Evolutionary conservation across 2,113 vertebrate genomes (phyloP).

Genomic region (Muscicapa adusta): DNA sequence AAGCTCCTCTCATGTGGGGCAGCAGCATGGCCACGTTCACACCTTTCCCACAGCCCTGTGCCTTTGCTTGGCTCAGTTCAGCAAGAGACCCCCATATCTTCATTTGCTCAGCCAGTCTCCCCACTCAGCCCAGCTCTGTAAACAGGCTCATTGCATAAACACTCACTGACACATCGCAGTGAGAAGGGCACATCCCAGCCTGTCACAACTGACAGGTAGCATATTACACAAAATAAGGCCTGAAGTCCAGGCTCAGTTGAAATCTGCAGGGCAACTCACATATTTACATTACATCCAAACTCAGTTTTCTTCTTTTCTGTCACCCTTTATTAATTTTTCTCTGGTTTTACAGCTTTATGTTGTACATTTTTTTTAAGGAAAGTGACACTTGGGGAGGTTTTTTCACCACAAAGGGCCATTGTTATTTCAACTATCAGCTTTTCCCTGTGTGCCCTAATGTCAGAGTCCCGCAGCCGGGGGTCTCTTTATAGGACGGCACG

Average conservation of each 20-base stretch:
- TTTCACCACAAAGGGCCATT: not conserved
- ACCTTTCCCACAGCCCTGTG: rapidly evolving
- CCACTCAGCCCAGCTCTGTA: not conserved
- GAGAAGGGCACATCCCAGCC: not conserved
- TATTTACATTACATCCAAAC: not conserved
- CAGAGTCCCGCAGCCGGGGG: too few relatives aligned
- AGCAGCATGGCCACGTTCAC: not conserved
- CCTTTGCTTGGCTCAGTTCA: rapidly evolving
- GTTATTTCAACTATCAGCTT: not conserved
- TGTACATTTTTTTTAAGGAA: not conserved
- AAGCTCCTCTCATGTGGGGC: rapidly evolving
- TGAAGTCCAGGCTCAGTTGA: not conserved
- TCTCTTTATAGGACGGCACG: too few relatives aligned
- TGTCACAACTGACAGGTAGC: not conserved
- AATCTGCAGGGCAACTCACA: not conserved
- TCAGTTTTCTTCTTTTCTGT: not conserved
- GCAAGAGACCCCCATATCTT: not conserved
- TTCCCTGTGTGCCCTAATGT: not conserved
- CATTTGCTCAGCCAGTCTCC: not conserved
- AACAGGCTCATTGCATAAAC: not conserved
- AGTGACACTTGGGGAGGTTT: not conserved
- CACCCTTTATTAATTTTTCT: not conserved
- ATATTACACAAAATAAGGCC: not conserved
- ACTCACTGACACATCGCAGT: not conserved
- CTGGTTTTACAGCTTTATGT: not conserved